These are phyloP conservation scores for Limnothrissa miodon DNA, from an alignment of 2,113 vertebrate genomes.

Conservation along the genomic window DNA sequence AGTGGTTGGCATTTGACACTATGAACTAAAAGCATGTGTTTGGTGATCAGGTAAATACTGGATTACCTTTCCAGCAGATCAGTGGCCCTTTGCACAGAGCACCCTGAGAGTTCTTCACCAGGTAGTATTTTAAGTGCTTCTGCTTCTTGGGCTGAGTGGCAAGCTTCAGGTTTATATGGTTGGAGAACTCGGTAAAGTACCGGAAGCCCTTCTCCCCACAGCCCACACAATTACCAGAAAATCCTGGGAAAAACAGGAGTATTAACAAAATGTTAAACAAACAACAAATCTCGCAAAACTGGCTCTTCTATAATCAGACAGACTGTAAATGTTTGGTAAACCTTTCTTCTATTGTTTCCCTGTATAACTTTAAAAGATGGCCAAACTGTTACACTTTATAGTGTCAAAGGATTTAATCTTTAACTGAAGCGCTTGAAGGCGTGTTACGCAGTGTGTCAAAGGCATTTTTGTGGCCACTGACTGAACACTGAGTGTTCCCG, in stretches of 20 bases:
- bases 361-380: too few relatives aligned
- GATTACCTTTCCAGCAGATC: slow-evolving; percentile 98
- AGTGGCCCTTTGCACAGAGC: slow-evolving; percentile 92
- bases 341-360: neutral
- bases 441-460: neutral
- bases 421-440: neutral
- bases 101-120: slow-evolving; percentile 93
- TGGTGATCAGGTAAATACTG: neutral
- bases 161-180: slow-evolving; percentile 98
- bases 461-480: too few relatives aligned
- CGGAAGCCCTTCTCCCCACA: slow-evolving; percentile 98
- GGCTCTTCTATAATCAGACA: neutral
- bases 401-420: neutral
- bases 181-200: slow-evolving; percentile 99
- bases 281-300: neutral
- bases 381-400: neutral
- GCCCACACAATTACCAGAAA: slow-evolving; percentile 97
- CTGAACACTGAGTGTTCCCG: neutral
- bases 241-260: slow-evolving; percentile 72
- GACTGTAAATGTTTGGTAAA: neutral
- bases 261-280: neutral
- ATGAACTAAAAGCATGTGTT: neutral
- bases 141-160: slow-evolving; percentile 99
- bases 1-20: neutral
- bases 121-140: slow-evolving; percentile 99